Base-by-base conservation (phyloP, 2,797 vertebrate genomes). In the Arctocebus calabarensis region DNA sequence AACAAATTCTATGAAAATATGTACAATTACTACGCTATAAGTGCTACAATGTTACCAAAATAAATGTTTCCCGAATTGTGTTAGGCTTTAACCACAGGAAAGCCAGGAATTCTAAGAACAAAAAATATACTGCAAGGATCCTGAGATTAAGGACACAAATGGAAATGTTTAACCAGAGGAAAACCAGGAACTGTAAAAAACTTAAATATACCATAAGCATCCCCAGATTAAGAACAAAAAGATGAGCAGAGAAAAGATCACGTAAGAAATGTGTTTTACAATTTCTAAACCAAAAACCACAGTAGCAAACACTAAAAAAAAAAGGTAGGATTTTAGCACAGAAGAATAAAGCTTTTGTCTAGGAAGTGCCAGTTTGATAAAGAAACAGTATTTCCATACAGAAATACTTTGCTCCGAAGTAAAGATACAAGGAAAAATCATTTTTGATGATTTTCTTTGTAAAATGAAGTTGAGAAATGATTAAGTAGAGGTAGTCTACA, bases 381-480 rank as follows among this genome's bases (percentile, higher is more conserved):
- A 85, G 12, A 87, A 95, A 73, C 9, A 59, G n/a, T 73, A 95
- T 96, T 84, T 91, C 37, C 6, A 59, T 5, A 5, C 0, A 90
- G 34, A 95, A 96, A 86, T 52, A 62, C n/a, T 85, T 90, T 87
- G 89, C 71, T 97, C 95, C 88, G 85, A 97, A 96, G 62, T 62
- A 48, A 94, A 93, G 79, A 92, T 37, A 79, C 7, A 71, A 25
- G 88, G 85, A 95, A 96, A 95, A 95, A 75, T 45, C 10, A 92
- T 84, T 90, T 94, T 93, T 84, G 40, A 59, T 61, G 79, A 59
- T 75, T 70, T 83, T 68, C 71, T 40, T 88, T 16, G 20, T 91
- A 95, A 97, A 90, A 14, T 29, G 22, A 68, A 94, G 81, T 61
- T 16, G 0, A 91, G 45, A 97, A 96, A 85, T 97, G 94, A 94